Evolutionary conservation across 2,888 invertebrate genomes (phyloP).

Genomic region (Bombyx huttoni): DNA sequence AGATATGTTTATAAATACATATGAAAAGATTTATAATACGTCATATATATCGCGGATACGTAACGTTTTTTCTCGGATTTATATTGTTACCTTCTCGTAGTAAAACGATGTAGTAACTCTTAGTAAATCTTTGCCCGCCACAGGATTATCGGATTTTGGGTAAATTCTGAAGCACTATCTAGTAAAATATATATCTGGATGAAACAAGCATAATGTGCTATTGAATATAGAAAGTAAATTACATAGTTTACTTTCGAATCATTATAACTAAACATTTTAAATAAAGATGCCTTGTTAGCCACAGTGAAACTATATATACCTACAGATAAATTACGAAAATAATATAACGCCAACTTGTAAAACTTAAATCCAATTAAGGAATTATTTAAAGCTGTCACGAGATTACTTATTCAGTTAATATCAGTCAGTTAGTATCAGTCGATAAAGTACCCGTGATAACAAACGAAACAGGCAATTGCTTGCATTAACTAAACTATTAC

Average conservation of each 20-base stretch:
- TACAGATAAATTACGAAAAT: not conserved
- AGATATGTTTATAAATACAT: conserved; percentile 1
- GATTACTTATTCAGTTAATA: not conserved
- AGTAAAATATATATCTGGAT: not conserved
- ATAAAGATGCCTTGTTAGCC: too few species aligned
- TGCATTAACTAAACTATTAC: too few species aligned
- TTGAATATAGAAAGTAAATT: not conserved
- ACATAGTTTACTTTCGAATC: too few species aligned
- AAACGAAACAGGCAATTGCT: not conserved
- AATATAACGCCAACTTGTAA: not conserved
- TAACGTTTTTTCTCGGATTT: not conserved
- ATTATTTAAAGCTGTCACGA: too few species aligned
- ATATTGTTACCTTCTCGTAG: not conserved
- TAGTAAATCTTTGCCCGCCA: not conserved
- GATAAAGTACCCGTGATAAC: not conserved
- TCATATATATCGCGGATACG: not conserved
- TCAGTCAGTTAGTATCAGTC: too few species aligned
- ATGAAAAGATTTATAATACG: conserved; percentile 1
- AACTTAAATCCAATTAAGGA: not conserved
- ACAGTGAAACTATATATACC: not conserved
- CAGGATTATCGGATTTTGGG: not conserved
- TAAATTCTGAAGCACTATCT: not conserved
- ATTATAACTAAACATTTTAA: too few species aligned
- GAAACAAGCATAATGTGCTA: not conserved
- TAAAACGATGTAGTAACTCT: not conserved